Conservation (phyloP, 2,113 vertebrate genomes). For the Podarcis cretensis region DNA sequence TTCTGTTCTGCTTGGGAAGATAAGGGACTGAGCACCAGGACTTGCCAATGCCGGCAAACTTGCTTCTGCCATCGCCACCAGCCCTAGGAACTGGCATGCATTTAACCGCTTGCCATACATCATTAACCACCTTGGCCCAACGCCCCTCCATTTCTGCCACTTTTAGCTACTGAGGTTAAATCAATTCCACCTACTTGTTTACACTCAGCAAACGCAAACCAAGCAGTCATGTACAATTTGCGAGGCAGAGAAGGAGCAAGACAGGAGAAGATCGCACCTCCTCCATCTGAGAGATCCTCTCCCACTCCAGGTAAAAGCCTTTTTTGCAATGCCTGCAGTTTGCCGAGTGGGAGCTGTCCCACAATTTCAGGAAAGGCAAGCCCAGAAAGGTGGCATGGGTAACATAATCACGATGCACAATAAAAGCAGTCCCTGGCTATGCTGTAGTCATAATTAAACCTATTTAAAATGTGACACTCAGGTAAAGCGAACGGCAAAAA, state of each 20-base stretch:
- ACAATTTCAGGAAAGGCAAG: conserved; percentile 69
- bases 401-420: neutral
- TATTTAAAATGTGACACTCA: neutral
- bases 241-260: neutral
- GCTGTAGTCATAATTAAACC: neutral
- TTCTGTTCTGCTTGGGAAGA: too few species aligned
- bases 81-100: neutral
- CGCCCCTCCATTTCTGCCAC: neutral
- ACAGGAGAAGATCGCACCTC: neutral
- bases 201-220: conserved; percentile 2
- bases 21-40: neutral
- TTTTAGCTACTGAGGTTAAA: neutral
- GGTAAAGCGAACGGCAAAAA: neutral
- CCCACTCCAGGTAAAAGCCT: rapidly evolving
- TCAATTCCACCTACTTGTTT: neutral
- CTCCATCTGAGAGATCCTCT: neutral
- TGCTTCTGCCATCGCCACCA: neutral
- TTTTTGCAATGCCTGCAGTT: neutral
- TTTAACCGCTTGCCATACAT: neutral
- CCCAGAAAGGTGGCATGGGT: neutral
- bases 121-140: neutral
- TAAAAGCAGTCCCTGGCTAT: neutral
- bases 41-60: neutral
- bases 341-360: conserved; percentile 67
- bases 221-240: neutral